Conservation (phyloP, 2,113 vertebrate species). For the Neolamprologus tretocephalus region DNA sequence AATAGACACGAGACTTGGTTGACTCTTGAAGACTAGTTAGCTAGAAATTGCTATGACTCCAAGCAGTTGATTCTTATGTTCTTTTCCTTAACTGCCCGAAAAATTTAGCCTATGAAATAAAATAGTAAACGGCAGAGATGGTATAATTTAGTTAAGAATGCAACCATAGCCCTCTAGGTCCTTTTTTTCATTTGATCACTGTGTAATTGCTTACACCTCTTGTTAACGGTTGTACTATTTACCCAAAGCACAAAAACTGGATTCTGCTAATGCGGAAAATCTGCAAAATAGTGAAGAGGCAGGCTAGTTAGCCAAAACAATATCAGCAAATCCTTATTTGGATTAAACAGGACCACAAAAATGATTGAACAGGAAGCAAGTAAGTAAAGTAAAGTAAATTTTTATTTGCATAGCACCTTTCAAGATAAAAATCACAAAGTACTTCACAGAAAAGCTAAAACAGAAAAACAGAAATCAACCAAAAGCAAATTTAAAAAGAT, state of each 20-base stretch:
- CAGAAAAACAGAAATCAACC: background rate
- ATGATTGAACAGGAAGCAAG: background rate
- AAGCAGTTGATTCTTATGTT: background rate
- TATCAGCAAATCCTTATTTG: conserved; percentile 29
- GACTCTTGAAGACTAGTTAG: background rate
- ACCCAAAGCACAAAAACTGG: conserved; percentile 4
- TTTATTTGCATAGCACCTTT: background rate
- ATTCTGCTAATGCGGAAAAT: conserved; percentile 1
- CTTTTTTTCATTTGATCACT: background rate
- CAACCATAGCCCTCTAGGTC: background rate
- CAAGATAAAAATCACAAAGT: background rate
- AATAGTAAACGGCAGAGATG: background rate
- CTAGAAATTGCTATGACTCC: background rate
- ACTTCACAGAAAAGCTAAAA: background rate
- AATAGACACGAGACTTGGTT: background rate
- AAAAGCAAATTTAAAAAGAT: background rate
- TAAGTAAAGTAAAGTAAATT: background rate
- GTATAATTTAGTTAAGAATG: background rate
- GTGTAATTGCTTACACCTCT: background rate
- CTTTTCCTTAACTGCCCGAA: background rate
- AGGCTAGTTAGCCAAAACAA: conserved; percentile 7
- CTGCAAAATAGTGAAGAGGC: conserved; percentile 5
- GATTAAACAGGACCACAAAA: conserved; percentile 2
- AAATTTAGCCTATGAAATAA: background rate
- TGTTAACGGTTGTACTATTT: conserved; percentile 1